phyloP scores from a whole-genome alignment of 1,140 invertebrate genomes.

The Diuraphis noxia region DNA sequence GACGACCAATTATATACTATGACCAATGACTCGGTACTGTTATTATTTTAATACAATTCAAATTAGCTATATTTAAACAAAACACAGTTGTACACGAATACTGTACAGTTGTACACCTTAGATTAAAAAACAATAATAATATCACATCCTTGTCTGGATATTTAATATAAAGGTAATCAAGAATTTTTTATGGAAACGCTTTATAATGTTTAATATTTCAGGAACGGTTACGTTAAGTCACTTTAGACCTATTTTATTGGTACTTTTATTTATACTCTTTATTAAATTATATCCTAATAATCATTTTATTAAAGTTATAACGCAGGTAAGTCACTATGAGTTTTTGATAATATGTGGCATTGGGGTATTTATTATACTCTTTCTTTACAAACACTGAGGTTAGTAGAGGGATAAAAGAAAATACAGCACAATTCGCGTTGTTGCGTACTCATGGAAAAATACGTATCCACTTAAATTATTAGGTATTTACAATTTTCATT shows the following conservation, averaged over 20 bases:
- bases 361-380: constrained; percentile 7
- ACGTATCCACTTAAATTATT: neutral
- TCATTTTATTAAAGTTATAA: constrained; percentile 31
- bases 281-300: constrained; percentile 24
- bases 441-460: neutral
- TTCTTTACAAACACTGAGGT: constrained; percentile 16
- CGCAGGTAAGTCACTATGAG: constrained; percentile 39
- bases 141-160: neutral
- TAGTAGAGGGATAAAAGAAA: constrained; percentile 26
- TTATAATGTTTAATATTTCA: neutral
- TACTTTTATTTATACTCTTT: too few species aligned
- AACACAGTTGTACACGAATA: neutral
- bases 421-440: too few species aligned
- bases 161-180: neutral
- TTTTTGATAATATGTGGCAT: constrained; percentile 11
- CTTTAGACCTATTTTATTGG: constrained; percentile 17
- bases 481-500: neutral
- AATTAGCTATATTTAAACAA: neutral
- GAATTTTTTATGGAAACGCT: neutral
- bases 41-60: neutral
- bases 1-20: neutral
- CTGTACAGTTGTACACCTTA: neutral
- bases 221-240: neutral
- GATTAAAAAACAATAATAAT: constrained; percentile 1
- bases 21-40: neutral